Conservation (phyloP, 1,140 invertebrate genomes). For the Rhopalosiphum padi region DNA sequence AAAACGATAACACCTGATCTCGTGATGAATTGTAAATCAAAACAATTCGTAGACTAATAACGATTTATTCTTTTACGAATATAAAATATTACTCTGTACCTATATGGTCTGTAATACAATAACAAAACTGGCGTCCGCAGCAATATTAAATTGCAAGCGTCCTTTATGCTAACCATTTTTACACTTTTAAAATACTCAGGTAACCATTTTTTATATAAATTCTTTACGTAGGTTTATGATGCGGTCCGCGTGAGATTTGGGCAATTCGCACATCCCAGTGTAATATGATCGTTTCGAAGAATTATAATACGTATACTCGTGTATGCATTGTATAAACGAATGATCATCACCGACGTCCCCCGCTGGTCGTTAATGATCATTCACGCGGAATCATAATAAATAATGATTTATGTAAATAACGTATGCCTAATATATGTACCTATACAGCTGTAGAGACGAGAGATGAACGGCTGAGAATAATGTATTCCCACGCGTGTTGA, state of each 20-base stretch:
- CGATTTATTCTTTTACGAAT: not conserved
- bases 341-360: not conserved
- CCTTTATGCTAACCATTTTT: not conserved
- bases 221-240: not conserved
- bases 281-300: not conserved
- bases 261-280: not conserved
- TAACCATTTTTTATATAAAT: not conserved
- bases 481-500: slow-evolving; percentile 2
- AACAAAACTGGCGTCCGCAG: not conserved
- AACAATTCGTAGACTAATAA: not conserved
- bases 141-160: not conserved
- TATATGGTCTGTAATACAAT: not conserved
- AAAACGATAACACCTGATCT: not conserved
- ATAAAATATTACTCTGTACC: not conserved
- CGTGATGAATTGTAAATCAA: not conserved
- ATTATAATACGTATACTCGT: not conserved
- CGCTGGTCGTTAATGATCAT: not conserved
- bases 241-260: not conserved
- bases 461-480: not conserved
- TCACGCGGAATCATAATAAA: slow-evolving; percentile 14
- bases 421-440: not conserved
- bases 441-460: not conserved
- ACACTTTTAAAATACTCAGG: not conserved
- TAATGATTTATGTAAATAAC: slow-evolving; percentile 14
- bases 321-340: not conserved